phyloP scores from a whole-genome alignment of 2,113 vertebrate species.

The Neogale vison region DNA sequence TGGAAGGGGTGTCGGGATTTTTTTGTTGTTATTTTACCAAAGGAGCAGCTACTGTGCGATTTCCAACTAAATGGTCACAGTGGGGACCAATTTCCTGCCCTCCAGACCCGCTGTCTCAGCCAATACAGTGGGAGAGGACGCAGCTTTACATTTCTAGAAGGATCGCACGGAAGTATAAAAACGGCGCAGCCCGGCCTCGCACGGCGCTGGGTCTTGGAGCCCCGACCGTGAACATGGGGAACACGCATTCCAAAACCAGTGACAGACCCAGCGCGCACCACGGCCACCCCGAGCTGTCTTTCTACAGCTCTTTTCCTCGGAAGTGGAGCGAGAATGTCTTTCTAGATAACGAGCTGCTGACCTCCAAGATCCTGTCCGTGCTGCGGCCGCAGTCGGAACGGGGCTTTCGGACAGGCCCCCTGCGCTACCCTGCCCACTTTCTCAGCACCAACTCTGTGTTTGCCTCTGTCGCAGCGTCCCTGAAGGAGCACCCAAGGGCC shows the following conservation, averaged over 20 bases:
- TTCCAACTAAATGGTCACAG: constrained; percentile 82
- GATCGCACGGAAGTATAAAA: constrained; percentile 82
- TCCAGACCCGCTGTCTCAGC: constrained; percentile 82
- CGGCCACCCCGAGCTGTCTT: constrained; percentile 80
- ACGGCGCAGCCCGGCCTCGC: constrained; percentile 68
- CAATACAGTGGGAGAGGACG: constrained; percentile 82
- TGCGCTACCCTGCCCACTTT: constrained; percentile 81
- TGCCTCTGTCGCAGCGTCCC: constrained; percentile 85
- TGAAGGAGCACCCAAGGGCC: constrained; percentile 86
- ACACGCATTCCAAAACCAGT: constrained; percentile 80
- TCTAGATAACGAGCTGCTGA: constrained; percentile 89
- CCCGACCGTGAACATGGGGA: constrained; percentile 81
- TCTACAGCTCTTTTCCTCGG: constrained; percentile 83
- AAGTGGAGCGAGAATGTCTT: constrained; percentile 87
- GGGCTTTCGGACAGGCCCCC: constrained; percentile 72
- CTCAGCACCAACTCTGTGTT: constrained; percentile 84
- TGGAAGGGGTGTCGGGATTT: constrained; percentile 17
- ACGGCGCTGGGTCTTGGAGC: constrained; percentile 57
- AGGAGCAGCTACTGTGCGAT: constrained; percentile 79
- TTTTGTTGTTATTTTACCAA: constrained; percentile 74
- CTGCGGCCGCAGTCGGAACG: constrained; percentile 79
- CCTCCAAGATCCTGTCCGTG: constrained; percentile 86
- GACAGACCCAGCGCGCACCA: constrained; percentile 55
- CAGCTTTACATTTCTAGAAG: constrained; percentile 86
- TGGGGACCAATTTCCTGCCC: constrained; percentile 86